Evolutionary conservation across 1,140 invertebrate genomes (phyloP).

Genomic region (Eurosta solidaginis): DNA sequence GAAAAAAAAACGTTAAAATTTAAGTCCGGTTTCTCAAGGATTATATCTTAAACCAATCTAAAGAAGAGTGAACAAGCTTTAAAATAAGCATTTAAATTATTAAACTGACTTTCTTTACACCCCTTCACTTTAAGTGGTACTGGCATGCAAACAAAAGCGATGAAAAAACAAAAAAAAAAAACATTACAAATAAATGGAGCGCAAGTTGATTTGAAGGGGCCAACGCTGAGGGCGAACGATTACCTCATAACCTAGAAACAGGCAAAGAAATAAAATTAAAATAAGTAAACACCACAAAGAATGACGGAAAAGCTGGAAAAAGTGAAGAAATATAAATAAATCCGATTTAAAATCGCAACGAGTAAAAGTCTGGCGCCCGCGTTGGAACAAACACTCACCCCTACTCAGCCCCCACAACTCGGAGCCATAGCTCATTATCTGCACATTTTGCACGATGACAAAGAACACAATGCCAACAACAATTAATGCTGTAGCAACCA

Average conservation of each 20-base stretch:
- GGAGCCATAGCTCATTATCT: background rate
- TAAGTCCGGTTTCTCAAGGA: no score
- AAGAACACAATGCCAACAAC: constrained; percentile 25
- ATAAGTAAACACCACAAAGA: background rate
- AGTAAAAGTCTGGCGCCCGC: background rate
- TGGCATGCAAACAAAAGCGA: no score
- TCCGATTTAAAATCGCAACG: constrained; percentile 15
- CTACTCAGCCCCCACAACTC: background rate
- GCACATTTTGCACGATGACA: constrained; percentile 2
- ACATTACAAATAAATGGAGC: background rate
- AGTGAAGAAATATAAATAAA: constrained; percentile 8
- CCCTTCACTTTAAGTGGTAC: background rate
- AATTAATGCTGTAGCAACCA: constrained; percentile 17
- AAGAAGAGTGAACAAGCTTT: no score
- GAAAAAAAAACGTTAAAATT: no score
- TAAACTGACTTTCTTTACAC: no score
- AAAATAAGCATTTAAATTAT: no score
- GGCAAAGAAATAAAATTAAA: background rate
- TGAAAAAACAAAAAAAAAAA: no score
- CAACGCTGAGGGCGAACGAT: background rate
- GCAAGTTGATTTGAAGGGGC: background rate
- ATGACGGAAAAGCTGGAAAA: background rate
- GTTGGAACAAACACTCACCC: background rate
- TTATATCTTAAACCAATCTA: no score
- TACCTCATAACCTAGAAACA: constrained; percentile 25